A percentile compares a stretch with the other conserved stretches of the same genome.
Conservation (phyloP, 2,113 vertebrate species). For the Colistium nudipinnis region DNA sequence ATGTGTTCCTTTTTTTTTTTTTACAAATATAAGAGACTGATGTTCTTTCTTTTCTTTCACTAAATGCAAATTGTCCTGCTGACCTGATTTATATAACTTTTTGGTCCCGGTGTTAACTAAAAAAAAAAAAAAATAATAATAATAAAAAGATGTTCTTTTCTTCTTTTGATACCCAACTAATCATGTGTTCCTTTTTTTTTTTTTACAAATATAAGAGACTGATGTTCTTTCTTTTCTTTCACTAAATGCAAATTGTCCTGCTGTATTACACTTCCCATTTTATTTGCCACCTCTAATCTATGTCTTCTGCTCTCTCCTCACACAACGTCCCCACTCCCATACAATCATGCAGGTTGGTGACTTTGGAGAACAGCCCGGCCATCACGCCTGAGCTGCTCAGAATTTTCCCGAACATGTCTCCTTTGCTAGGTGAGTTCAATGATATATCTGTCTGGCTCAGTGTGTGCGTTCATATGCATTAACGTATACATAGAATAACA, state of each 20-base stretch:
- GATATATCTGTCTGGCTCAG: neutral
- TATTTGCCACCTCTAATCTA: constrained; percentile 36
- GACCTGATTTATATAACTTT: no score
- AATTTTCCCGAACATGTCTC: constrained; percentile 97
- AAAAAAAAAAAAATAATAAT: no score
- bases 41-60: neutral
- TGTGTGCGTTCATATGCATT: constrained; percentile 12
- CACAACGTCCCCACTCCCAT: neutral
- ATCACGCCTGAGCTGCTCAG: constrained; percentile 91
- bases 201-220: neutral
- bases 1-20: neutral
- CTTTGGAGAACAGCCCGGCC: constrained; percentile 93
- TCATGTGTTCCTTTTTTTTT: neutral
- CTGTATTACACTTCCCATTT: constrained; percentile 19
- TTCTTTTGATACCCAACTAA: constrained; percentile 4
- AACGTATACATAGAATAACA: constrained; percentile 27
- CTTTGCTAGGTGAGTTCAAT: constrained; percentile 89
- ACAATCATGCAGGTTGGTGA: constrained; percentile 88
- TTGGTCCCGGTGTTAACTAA: no score
- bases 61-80: constrained; percentile 28
- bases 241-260: constrained; percentile 26
- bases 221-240: neutral
- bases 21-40: neutral
- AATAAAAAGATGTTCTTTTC: neutral
- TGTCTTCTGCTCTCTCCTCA: constrained; percentile 9